Base-by-base conservation (phyloP, 2,113 vertebrate species). In the Amphilophus citrinellus region DNA sequence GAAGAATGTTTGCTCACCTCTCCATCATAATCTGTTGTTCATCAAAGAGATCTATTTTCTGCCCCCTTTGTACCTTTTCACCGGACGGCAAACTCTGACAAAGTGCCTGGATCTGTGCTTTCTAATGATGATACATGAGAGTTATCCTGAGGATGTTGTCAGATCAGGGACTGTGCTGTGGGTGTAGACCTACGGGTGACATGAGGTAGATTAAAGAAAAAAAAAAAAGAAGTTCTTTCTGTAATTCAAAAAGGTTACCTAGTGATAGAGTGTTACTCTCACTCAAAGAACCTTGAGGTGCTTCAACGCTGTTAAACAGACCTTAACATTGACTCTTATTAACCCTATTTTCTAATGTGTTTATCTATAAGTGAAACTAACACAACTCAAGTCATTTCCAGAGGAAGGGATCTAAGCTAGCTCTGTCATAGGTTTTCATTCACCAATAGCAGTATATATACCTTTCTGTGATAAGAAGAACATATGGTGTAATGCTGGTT, bases 121-220 rank as follows among this genome's bases (percentile, higher is more conserved):
- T 90, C 89, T 92, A 92, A 94, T 90, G 88, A 92, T 91, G 93
- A 94, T 68, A 39, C 85, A 93, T 79, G 84, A 79, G 87, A 15
- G 75, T 86, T 79, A 91, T 88, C 76, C 82, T 59, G 79, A 83
- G 80, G 84, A 93, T 87, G 87, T 44, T 90, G 86, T 92, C 83
- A 91, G 80, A 87, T 80, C 66, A 80, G 32, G 60, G 76, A 77
- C 81, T 60, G 59, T 60, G 50, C 65, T 15, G 84, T 50, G 77
- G 87, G 87, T 71, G 83, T 85, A 81, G 84, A 79, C 73, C 79
- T 44, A 79, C 35, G 79, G 76, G 56, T 84, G 81, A 88, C 83
- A 87, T 59, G 73, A 63, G 80, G 82, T 79, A 83, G 85, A 88
- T 81, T 53, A 4, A 30, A 39, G 71, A 84, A 91, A 82, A 84